phyloP scores from a whole-genome alignment of 2,888 invertebrate genomes.

The Oscheius onirici region DNA sequence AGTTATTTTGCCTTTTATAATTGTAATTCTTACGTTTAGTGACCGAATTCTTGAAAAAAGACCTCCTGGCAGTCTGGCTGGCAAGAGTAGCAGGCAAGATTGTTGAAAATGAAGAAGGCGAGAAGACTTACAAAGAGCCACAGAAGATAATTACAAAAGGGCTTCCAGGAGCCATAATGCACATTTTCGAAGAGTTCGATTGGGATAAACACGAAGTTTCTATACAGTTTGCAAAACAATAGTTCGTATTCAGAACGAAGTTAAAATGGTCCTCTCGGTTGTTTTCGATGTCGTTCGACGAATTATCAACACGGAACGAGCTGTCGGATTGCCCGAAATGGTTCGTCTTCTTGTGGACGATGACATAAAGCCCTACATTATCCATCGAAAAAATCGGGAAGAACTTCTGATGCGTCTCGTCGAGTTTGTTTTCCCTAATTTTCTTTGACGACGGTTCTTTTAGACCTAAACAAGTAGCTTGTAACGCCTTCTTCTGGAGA shows the following conservation, averaged over 20 bases:
- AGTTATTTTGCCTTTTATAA: background rate
- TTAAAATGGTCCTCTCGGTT: background rate
- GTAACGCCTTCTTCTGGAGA: conserved; percentile 3
- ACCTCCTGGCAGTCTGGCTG: background rate
- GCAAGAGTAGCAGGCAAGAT: background rate
- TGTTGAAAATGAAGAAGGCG: background rate
- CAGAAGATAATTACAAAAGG: background rate
- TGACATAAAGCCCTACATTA: background rate
- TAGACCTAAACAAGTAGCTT: background rate
- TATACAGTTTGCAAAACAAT: background rate
- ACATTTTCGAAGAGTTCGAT: background rate
- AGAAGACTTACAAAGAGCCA: background rate
- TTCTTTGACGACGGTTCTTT: background rate
- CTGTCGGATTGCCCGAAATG: background rate
- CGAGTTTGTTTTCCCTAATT: background rate
- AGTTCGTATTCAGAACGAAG: background rate
- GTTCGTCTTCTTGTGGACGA: background rate
- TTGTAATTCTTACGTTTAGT: background rate
- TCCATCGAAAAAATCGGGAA: background rate
- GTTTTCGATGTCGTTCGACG: background rate
- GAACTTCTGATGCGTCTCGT: background rate
- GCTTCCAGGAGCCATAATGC: background rate
- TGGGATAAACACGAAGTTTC: background rate
- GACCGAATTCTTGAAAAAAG: background rate
- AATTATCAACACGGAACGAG: background rate